Conservation (phyloP, 1,140 invertebrate species). For the Pinna nobilis region DNA sequence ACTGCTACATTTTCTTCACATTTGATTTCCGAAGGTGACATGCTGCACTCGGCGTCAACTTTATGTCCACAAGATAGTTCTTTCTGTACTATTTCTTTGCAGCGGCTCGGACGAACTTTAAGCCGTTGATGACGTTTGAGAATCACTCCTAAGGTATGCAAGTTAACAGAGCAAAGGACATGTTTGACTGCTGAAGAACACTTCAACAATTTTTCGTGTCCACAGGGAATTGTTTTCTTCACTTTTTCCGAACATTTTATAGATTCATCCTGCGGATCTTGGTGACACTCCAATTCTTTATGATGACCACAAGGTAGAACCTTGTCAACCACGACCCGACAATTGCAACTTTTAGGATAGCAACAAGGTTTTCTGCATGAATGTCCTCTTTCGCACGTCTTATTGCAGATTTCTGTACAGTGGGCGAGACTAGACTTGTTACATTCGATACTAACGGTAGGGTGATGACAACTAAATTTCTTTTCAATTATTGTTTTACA, state of each 20-base stretch:
- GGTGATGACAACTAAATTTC: constrained; percentile 10
- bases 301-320: constrained; percentile 13
- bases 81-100: too few relatives aligned
- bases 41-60: not conserved
- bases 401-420: not conserved
- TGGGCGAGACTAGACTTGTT: not conserved
- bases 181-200: too few relatives aligned
- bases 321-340: constrained; percentile 1
- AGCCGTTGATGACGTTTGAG: too few relatives aligned
- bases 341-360: constrained; percentile 1
- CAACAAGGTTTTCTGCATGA: constrained; percentile 31
- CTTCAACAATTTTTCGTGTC: too few relatives aligned
- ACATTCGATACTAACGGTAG: not conserved
- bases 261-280: too few relatives aligned
- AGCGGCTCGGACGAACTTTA: too few relatives aligned
- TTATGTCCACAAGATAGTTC: constrained; percentile 7
- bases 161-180: too few relatives aligned
- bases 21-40: not conserved
- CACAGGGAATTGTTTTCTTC: too few relatives aligned
- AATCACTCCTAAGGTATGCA: too few relatives aligned
- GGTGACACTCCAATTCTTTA: constrained; percentile 5
- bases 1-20: constrained; percentile 6
- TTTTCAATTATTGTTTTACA: not conserved
- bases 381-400: constrained; percentile 38
- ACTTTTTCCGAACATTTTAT: too few relatives aligned